Evolutionary conservation across 2,113 vertebrate species (phyloP), one percentile per base, ranked within the genome.

Genomic region (Eudyptes chrysolophus): DNA sequence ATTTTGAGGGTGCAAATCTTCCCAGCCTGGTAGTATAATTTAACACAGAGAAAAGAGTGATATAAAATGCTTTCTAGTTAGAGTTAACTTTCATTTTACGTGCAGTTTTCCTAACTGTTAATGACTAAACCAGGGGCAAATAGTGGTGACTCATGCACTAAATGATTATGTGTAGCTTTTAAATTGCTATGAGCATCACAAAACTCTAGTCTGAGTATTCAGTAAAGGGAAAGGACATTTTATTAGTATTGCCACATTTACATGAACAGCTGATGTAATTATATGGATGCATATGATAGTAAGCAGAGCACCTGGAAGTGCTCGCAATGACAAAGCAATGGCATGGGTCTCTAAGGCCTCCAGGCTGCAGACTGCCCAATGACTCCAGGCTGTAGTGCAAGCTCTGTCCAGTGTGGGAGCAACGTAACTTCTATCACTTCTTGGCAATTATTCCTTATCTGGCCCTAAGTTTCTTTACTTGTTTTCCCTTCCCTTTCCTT

Each of bases 181-280:
- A 64, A 82, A 69, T 40, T 25, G 11, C 29, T 61, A 1, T 7
- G 10, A 71, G 4, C 46, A 71, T 42, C n/a, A 46, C 27, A 76
- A 72, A 91, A 78, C 51, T n/a, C 40, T 24, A 44, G 26, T 34
- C 34, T 40, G 32, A 60, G 25, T 38, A 36, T 22, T 80, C 46
- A 48, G 4, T 15, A 60, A 51, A 17, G 61, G 29, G 10, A 71
- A 64, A 79, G 19, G 5, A 38, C n/a, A 10, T 82, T 82, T 89
- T 60, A 57, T 52, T 68, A 30, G 30, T 49, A 17, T 0, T 0
- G 2, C 11, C 30, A 57, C 13, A 16, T 54, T 60, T 55, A 36
- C 16, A 38, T 13, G 26, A 68, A n/a, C 55, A 61, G 17, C 8
- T 80, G 49, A 48, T 40, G 40, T 27, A 82, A 61, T 40, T 61